Conservation (phyloP, 2,888 invertebrate genomes). For the Parapristionchus giblindavisi region DNA sequence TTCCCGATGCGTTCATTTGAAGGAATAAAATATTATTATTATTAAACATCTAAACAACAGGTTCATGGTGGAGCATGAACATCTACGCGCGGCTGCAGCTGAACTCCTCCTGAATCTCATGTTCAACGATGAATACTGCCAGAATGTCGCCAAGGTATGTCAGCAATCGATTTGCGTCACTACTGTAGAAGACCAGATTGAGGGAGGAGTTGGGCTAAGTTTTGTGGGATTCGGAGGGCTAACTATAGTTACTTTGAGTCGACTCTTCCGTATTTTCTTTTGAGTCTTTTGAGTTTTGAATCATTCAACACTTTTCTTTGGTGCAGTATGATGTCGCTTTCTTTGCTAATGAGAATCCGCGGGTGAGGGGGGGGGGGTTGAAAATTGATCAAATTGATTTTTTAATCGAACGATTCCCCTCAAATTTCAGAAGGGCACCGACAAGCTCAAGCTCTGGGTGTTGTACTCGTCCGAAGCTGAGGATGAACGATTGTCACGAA, state of each 20-base stretch:
- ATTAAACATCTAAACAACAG: too few relatives aligned
- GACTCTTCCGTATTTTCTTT: too few relatives aligned
- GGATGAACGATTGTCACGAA: conserved; percentile 62
- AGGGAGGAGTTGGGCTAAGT: not conserved
- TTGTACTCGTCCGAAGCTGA: conserved; percentile 68
- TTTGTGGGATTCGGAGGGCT: not conserved
- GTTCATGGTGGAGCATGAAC: conserved; percentile 82
- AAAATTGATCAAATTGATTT: too few relatives aligned
- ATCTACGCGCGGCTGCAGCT: conserved; percentile 86
- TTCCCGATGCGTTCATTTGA: too few relatives aligned
- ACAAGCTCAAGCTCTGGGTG: conserved; percentile 68
- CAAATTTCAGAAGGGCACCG: conserved; percentile 61
- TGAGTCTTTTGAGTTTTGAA: too few relatives aligned
- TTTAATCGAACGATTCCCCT: not conserved
- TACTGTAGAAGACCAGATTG: too few relatives aligned
- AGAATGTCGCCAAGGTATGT: conserved; percentile 55
- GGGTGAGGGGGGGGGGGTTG: too few relatives aligned
- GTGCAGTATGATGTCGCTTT: too few relatives aligned
- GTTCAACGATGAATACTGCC: conserved; percentile 72
- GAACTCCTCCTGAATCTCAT: conserved; percentile 89
- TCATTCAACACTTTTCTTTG: too few relatives aligned
- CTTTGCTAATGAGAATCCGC: too few relatives aligned
- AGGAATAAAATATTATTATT: too few relatives aligned
- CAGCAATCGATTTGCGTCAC: not conserved
- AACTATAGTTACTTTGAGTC: too few relatives aligned